phyloP scores from a whole-genome alignment of 2,888 invertebrate species.

The Leucozona laternaria region DNA sequence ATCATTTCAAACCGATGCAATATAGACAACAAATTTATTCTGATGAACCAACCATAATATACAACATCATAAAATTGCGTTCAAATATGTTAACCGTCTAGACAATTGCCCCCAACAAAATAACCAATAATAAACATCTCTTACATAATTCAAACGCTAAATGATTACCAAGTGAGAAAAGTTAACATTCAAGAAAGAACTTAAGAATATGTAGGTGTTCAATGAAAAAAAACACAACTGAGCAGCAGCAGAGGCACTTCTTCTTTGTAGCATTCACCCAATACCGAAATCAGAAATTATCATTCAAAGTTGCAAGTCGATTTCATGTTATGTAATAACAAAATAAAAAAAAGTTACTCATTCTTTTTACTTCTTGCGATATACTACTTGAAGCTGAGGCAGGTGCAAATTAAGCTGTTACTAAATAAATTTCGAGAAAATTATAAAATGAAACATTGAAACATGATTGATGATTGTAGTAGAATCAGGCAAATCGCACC shows the following conservation, averaged over 20 bases:
- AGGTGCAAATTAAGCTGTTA: background rate
- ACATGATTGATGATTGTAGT: too few relatives aligned
- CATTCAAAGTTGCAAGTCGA: slow-evolving; percentile 51
- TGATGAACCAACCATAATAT: background rate
- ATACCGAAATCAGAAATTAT: slow-evolving; percentile 52
- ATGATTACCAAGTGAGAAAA: slow-evolving; percentile 33
- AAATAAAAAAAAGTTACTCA: background rate
- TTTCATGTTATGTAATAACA: slow-evolving; percentile 58
- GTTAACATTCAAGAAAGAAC: slow-evolving; percentile 46
- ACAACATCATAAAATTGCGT: background rate
- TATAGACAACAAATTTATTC: background rate
- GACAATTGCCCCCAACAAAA: slow-evolving; percentile 61
- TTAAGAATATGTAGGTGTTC: background rate
- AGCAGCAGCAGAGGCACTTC: slow-evolving; percentile 5
- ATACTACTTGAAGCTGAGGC: background rate
- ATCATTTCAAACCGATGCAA: background rate
- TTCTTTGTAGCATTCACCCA: slow-evolving; percentile 51
- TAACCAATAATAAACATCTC: slow-evolving; percentile 45
- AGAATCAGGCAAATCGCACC: too few relatives aligned
- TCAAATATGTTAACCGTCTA: slow-evolving; percentile 48
- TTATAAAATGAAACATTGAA: too few relatives aligned
- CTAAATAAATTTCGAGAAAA: too few relatives aligned
- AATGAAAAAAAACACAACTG: background rate
- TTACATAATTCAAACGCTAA: slow-evolving; percentile 62
- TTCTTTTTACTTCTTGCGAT: slow-evolving; percentile 5